Conservation (phyloP, 2,888 invertebrate species). For the Megalurothrips usitatus region DNA sequence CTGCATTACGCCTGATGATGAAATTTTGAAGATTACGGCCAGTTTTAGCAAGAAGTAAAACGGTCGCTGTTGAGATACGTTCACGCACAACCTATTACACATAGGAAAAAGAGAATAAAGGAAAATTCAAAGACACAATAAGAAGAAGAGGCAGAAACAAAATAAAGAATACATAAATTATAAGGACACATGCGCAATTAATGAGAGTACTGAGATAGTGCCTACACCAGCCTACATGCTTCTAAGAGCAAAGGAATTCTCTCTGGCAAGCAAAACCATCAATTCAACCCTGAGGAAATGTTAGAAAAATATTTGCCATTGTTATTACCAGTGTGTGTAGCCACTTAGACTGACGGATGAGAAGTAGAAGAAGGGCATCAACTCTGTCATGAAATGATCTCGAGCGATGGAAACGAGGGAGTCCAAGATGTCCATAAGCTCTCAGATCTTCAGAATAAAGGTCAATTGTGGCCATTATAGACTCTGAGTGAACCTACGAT, state of each 20-base stretch:
- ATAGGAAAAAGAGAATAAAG: background rate
- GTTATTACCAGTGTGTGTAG: conserved; percentile 61
- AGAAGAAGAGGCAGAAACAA: background rate
- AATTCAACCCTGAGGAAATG: no score
- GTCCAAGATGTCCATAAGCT: conserved; percentile 62
- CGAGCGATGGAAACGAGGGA: conserved; percentile 62
- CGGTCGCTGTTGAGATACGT: conserved; percentile 70
- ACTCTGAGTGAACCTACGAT: conserved; percentile 48
- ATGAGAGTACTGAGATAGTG: background rate
- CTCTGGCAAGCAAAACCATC: no score
- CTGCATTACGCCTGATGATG: conserved; percentile 64
- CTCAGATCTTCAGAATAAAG: conserved; percentile 58
- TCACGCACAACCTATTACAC: conserved; percentile 61
- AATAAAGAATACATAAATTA: conserved; percentile 13
- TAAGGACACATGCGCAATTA: background rate
- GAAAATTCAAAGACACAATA: background rate
- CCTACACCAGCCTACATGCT: background rate
- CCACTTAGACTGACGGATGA: conserved; percentile 62
- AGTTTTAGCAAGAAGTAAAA: conserved; percentile 63
- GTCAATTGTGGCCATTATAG: conserved; percentile 56
- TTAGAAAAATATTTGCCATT: no score
- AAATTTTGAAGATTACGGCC: conserved; percentile 59
- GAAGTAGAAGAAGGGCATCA: conserved; percentile 62
- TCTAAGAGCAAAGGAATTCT: background rate
- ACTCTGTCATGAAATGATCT: conserved; percentile 65